Evolutionary conservation across 2,888 invertebrate species (phyloP).

Genomic region (Heliconius hortense): DNA sequence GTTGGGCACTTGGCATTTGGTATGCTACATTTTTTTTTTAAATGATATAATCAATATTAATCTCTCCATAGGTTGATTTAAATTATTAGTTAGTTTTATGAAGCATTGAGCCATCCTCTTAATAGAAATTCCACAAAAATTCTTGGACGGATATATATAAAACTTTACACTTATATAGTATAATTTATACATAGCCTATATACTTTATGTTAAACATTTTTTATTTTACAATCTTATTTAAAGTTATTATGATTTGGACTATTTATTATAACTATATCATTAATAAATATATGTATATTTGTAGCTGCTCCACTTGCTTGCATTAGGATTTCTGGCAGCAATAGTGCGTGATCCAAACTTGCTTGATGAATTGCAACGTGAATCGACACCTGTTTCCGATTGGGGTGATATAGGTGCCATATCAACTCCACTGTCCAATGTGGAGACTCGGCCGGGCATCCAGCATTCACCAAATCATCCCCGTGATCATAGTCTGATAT

Average conservation of each 20-base stretch:
- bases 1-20: conserved; percentile 92
- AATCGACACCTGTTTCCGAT: conserved; percentile 67
- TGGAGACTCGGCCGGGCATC: conserved; percentile 83
- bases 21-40: conserved; percentile 54
- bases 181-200: too few relatives aligned
- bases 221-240: too few relatives aligned
- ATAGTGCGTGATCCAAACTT: conserved; percentile 88
- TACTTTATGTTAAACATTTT: too few relatives aligned
- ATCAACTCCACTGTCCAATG: conserved; percentile 88
- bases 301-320: conserved; percentile 70
- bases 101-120: too few relatives aligned
- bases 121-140: too few relatives aligned
- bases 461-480: conserved; percentile 64
- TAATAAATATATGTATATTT: not conserved
- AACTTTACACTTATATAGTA: too few relatives aligned
- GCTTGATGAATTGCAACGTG: conserved; percentile 83
- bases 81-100: too few relatives aligned
- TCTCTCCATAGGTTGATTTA: too few relatives aligned
- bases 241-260: too few relatives aligned
- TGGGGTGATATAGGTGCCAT: conserved; percentile 74
- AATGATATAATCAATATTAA: too few relatives aligned
- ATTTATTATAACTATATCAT: not conserved
- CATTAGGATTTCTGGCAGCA: conserved; percentile 87
- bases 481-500: conserved; percentile 84
- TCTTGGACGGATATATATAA: too few relatives aligned